Conservation (phyloP, 2,888 invertebrate genomes). For the Hirtodrosophila cameraria region DNA sequence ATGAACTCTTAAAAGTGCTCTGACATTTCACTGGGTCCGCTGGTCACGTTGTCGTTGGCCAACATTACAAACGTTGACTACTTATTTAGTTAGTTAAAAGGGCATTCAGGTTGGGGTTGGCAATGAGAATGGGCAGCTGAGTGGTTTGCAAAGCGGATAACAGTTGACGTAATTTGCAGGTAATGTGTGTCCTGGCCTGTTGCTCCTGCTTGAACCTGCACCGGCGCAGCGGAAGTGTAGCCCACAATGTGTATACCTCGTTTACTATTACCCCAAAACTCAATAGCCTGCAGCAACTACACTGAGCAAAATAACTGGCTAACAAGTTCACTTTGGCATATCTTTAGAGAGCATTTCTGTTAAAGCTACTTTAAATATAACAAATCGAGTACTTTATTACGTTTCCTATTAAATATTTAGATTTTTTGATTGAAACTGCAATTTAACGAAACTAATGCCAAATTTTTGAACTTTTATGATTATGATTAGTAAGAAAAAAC, state of each 20-base stretch:
- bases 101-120: slow-evolving; percentile 3
- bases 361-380: no score
- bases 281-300: no score
- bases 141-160: slow-evolving; percentile 22
- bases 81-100: slow-evolving; percentile 24
- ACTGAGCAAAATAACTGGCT: no score
- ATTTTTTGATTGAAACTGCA: no score
- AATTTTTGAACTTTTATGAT: no score
- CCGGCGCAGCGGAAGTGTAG: slow-evolving; percentile 20
- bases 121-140: not conserved
- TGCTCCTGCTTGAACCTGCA: slow-evolving; percentile 38
- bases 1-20: slow-evolving; percentile 69
- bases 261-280: not conserved
- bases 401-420: no score
- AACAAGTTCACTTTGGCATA: no score
- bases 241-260: slow-evolving; percentile 22
- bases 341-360: no score
- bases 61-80: slow-evolving; percentile 2
- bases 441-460: no score
- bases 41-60: slow-evolving; percentile 42
- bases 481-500: no score
- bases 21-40: slow-evolving; percentile 66
- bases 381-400: no score
- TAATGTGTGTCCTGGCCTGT: slow-evolving; percentile 67
- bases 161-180: slow-evolving; percentile 76